Base-by-base conservation (phyloP, 2,113 vertebrate species). In the Dicerorhinus sumatrensis region DNA sequence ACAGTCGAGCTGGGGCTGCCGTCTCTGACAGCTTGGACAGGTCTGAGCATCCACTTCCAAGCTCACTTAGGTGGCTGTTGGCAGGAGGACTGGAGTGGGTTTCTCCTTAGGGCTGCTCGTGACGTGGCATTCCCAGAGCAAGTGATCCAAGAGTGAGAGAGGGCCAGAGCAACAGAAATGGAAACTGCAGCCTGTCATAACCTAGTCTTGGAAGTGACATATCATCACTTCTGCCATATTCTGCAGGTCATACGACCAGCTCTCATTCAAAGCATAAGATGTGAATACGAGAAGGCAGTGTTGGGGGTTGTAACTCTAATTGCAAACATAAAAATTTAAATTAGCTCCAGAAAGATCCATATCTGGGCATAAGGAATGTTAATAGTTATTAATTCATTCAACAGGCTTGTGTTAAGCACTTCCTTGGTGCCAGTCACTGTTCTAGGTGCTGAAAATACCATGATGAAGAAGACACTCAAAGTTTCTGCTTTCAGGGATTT, bases 361-460 rank as follows among this genome's bases (percentile, higher is more conserved):
- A 60, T 95, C 88, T 54, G 93, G 54, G 29, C 54, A 36, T 10
- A 75, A 88, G 51, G 88, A 69, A 91, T 33, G 89, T 48, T 85
- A 77, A 42, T 60, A 72, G 79, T 84, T 75, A 36, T 73, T 60
- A 48, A 27, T 65, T 92, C 84, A 60, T 82, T 95, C 76, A 51
- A 62, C 27, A 23, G 11, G 42, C 70, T 96, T 72, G 65, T 70
- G n/a, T 3, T 36, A 81, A 93, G 39, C 17, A 36, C 54, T 84
- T 97, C 70, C 79, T 85, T 94, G 85, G 76, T 89, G 67, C 56
- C 46, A 48, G 84, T 51, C 93, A 76, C 93, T 96, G 65, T 85
- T 97, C 94, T 75, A 89, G 91, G 95, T 92, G 89, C 91, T 97
- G 93, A 97, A 97, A 96, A 84, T 42, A 48, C 18, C 46, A 2